Evolutionary conservation across 2,113 vertebrate genomes (phyloP), one percentile per base, ranked within the genome.

Genomic region (Tautogolabrus adspersus): DNA sequence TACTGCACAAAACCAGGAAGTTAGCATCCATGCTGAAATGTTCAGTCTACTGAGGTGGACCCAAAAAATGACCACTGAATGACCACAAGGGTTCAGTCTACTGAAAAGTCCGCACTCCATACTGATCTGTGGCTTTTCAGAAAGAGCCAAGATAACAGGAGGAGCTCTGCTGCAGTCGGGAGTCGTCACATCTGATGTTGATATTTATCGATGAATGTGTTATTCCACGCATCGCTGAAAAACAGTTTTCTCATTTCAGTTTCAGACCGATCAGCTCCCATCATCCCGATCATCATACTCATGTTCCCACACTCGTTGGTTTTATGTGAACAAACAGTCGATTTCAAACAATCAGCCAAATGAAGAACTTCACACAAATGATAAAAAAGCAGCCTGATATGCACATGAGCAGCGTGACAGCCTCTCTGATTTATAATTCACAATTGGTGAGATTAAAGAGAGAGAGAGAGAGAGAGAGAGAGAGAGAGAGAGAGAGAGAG

Each of bases 381-480:
- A 64, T 64, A 12, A 61, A 71, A 42, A 61, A 34, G 4, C 5
- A 49, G 51, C 19, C 40, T 49, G 38, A 26, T 61, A 44, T 68
- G 65, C 66, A 74, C 54, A 73, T 68, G 61, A 76, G 78, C 68
- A 58, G 52, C 56, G 46, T 74, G 75, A 84, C 72, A 79, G 44
- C 71, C 56, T 47, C 44, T 42, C 66, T 83, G 62, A 88, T 92
- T 82, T 81, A 90, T 88, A 84, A 89, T 91, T 90, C 75, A 83
- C 67, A 79, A 72, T 70, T 70, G 0, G 38, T 72, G 65, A 77
- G 77, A 89, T 87, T 87, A 81, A 66, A 79, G 62, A 47, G 66
- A 44, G 23, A n/a, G 3, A 55, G n/a, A 19, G 3, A 51, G 37
- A 62, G 58, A n/a, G n/a, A n/a, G n/a, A n/a, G n/a, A n/a, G n/a